phyloP scores from a whole-genome alignment of 2,797 vertebrate species.

The Enteromius fasciolatus region DNA sequence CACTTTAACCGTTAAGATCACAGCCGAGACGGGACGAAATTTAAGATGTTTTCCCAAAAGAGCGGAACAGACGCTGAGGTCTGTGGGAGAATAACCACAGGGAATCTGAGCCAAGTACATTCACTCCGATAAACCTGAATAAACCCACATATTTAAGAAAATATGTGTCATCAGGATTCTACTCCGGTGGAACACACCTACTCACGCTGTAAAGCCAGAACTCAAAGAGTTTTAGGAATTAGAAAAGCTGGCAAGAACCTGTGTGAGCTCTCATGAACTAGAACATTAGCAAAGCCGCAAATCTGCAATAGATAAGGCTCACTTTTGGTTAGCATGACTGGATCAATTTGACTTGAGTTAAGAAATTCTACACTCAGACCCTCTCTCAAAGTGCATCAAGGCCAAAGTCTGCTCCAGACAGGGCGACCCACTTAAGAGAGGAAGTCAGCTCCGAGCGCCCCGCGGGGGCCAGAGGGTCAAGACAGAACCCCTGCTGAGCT shows the following conservation, averaged over 20 bases:
- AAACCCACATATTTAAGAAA: background rate
- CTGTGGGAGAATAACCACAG: slow-evolving; percentile 34
- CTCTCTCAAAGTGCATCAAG: slow-evolving; percentile 38
- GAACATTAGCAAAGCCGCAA: background rate
- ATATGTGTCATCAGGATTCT: background rate
- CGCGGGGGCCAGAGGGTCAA: slow-evolving; percentile 60
- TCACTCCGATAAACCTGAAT: background rate
- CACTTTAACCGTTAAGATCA: slow-evolving; percentile 18
- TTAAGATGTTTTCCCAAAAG: slow-evolving; percentile 23
- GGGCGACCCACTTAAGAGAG: slow-evolving; percentile 68
- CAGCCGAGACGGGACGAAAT: slow-evolving; percentile 9
- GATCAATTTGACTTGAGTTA: background rate
- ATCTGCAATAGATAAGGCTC: background rate
- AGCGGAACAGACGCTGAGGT: slow-evolving; percentile 6
- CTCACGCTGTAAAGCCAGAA: background rate
- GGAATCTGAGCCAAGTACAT: background rate
- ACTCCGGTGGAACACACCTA: background rate
- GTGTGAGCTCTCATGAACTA: background rate
- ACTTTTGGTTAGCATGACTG: slow-evolving; percentile 1
- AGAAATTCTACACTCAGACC: slow-evolving; percentile 21
- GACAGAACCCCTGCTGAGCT: slow-evolving; percentile 67
- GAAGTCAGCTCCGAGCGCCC: slow-evolving; percentile 57
- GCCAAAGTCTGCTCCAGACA: slow-evolving; percentile 64
- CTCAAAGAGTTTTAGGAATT: background rate
- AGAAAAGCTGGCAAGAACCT: background rate